Evolutionary conservation across 2,797 vertebrate species (phyloP).

Genomic region (Luscinia megarhynchos): DNA sequence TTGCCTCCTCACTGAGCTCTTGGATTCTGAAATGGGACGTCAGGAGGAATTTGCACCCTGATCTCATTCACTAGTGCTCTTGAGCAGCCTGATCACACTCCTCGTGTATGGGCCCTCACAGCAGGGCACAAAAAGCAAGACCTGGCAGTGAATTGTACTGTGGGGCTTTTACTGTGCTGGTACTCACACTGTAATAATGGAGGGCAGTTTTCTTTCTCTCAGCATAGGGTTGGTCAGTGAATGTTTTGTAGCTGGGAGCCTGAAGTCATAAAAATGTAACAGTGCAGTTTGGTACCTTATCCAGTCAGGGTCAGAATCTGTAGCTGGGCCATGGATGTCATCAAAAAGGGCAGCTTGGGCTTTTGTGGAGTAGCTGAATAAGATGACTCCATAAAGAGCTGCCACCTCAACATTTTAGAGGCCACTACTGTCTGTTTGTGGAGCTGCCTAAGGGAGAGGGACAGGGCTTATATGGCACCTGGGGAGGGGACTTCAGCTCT

Average conservation of each 20-base stretch:
- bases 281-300: background rate
- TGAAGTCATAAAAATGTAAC: background rate
- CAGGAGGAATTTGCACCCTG: background rate
- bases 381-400: background rate
- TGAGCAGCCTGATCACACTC: background rate
- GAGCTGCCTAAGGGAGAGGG: background rate
- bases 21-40: background rate
- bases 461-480: accelerated
- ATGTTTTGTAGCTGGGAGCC: background rate
- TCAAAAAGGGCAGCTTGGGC: background rate
- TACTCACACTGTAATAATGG: background rate
- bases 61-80: background rate
- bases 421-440: background rate
- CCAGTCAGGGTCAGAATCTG: background rate
- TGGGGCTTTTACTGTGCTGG: background rate
- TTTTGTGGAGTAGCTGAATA: background rate
- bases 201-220: background rate
- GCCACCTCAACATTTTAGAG: background rate
- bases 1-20: background rate
- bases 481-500: background rate
- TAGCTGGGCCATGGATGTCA: background rate
- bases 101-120: background rate
- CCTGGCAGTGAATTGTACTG: background rate
- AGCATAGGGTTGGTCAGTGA: background rate
- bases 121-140: background rate